phyloP scores from a whole-genome alignment of 2,113 vertebrate genomes.

The Eidolon helvum region DNA sequence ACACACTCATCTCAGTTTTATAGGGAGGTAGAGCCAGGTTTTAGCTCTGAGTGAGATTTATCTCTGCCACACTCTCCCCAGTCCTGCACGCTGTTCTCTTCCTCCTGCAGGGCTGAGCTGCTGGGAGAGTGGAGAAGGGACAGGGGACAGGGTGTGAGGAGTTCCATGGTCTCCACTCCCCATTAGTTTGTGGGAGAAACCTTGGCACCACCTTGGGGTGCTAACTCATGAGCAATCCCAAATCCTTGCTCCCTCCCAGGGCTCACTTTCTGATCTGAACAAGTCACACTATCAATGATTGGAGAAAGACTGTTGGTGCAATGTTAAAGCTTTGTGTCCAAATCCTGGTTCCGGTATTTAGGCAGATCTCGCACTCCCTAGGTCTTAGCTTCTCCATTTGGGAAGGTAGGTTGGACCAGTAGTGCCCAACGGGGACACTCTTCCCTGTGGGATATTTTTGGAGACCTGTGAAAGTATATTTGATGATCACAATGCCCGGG shows the following conservation, averaged over 20 bases:
- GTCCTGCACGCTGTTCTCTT: rapidly evolving
- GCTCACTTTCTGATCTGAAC: not conserved
- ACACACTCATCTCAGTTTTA: constrained; percentile 32
- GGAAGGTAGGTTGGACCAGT: not conserved
- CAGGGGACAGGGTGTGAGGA: too few species aligned
- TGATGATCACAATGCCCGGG: not conserved
- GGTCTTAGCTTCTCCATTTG: not conserved
- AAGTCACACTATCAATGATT: not conserved
- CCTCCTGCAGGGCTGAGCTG: not conserved
- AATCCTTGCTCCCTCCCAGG: not conserved
- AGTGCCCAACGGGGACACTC: not conserved
- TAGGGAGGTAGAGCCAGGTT: not conserved
- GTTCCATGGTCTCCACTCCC: not conserved
- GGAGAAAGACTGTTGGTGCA: not conserved
- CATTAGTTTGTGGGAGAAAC: too few species aligned
- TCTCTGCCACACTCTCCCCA: not conserved
- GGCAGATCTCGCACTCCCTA: not conserved
- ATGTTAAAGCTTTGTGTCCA: not conserved
- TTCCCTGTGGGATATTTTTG: not conserved
- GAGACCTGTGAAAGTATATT: not conserved
- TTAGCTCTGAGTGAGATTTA: not conserved
- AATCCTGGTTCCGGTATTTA: not conserved
- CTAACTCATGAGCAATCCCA: not conserved
- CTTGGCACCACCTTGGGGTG: not conserved
- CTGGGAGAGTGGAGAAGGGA: not conserved